Percentiles rank a stretch among this genome's conserved stretches.
phyloP scores from a whole-genome alignment of 2,888 invertebrate species.

The Agonopterix arenella region DNA sequence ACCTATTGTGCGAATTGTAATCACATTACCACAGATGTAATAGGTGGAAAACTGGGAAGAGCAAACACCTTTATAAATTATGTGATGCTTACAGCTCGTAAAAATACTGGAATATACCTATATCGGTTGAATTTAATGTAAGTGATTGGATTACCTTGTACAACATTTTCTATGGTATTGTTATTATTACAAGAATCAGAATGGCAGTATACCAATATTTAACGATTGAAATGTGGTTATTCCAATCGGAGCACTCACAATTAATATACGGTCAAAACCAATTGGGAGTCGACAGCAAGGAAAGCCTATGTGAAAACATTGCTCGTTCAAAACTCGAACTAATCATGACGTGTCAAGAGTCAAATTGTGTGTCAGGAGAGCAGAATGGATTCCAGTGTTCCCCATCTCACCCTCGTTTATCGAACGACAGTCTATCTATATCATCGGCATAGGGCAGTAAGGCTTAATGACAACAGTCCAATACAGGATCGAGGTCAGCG shows the following conservation, averaged over 20 bases:
- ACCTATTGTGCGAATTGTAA: too few relatives aligned
- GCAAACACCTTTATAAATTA: too few relatives aligned
- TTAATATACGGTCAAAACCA: slow-evolving; percentile 50
- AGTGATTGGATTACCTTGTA: too few relatives aligned
- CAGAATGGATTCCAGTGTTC: slow-evolving; percentile 27
- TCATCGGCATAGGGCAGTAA: slow-evolving; percentile 44
- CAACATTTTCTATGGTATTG: too few relatives aligned
- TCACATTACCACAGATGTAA: too few relatives aligned
- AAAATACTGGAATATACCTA: too few relatives aligned
- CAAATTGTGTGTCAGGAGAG: slow-evolving; percentile 24
- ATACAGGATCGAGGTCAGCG: slow-evolving; percentile 63
- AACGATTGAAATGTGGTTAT: slow-evolving; percentile 27
- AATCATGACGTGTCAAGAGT: slow-evolving; percentile 22
- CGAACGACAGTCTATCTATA: slow-evolving; percentile 46
- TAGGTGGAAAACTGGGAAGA: too few relatives aligned
- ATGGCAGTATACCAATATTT: slow-evolving; percentile 4
- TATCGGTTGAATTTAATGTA: too few relatives aligned
- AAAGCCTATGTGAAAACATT: slow-evolving; percentile 20
- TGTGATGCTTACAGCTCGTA: too few relatives aligned
- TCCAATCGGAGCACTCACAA: slow-evolving; percentile 43
- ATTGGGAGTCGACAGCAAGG: slow-evolving; percentile 29
- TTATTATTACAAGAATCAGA: too few relatives aligned
- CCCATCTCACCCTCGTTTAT: slow-evolving; percentile 53
- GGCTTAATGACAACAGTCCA: slow-evolving; percentile 64
- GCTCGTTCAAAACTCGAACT: slow-evolving; percentile 31